These are phyloP conservation scores for Simalia tracyae DNA, from an alignment of 2,797 vertebrate genomes.

Conservation along the genomic window DNA sequence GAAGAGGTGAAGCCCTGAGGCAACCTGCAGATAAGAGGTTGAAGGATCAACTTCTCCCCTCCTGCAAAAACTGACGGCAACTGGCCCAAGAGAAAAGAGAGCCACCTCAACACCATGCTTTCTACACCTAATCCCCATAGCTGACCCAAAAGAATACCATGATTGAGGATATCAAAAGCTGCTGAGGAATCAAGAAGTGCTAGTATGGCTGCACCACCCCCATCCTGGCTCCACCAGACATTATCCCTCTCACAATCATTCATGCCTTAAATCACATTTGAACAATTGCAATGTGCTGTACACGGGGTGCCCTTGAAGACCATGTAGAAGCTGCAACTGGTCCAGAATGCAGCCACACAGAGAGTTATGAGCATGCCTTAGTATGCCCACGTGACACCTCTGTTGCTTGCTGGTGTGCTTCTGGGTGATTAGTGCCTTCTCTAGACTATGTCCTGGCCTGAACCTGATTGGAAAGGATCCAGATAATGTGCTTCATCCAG, in stretches of 20 bases:
- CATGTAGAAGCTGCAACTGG: too few relatives aligned
- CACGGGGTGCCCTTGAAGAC: too few relatives aligned
- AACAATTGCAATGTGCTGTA: too few relatives aligned
- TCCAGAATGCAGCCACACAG: too few relatives aligned
- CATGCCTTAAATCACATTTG: too few relatives aligned
- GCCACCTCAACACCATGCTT: not conserved
- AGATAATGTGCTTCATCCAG: too few relatives aligned
- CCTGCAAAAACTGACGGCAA: not conserved
- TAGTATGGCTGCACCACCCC: not conserved
- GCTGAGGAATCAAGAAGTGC: not conserved
- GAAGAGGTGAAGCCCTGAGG: not conserved
- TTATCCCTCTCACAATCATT: not conserved
- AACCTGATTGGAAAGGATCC: too few relatives aligned
- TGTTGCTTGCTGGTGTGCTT: too few relatives aligned
- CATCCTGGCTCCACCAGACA: not conserved
- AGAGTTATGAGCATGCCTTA: too few relatives aligned
- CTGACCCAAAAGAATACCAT: not conserved
- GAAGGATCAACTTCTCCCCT: not conserved
- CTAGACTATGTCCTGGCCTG: too few relatives aligned
- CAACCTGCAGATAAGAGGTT: not conserved
- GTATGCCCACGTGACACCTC: too few relatives aligned
- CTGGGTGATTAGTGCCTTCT: not conserved
- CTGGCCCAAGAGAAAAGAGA: too few relatives aligned
- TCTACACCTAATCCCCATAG: not conserved
- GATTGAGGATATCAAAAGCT: not conserved